Base-by-base conservation (phyloP, 2,888 invertebrate genomes). In the Muschampia plurimacula region DNA sequence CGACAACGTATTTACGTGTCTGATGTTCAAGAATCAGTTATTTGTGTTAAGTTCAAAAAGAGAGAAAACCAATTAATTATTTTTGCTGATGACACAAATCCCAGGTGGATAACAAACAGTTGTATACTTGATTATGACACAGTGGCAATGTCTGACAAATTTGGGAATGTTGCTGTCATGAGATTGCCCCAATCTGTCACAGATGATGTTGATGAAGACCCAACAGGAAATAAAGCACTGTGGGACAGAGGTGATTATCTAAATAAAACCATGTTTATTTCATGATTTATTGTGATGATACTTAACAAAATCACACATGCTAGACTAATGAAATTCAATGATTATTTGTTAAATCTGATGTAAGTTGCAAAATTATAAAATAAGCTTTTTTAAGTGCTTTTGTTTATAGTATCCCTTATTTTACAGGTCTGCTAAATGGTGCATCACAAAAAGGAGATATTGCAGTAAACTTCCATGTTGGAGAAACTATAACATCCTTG, bases 161-260 rank as follows among this genome's bases (percentile, higher is more conserved):
- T 99, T 94, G 99, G 99, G 46, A 99, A 99, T 86, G 95, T 99
- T 78, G 96, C 98, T 73, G 96, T 99, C 72, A 97, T 99, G 83
- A 95, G 99, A 62, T 88, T 99, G 71, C 98, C 99, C 0, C 96
- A 97, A 69, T 98, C 98, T 73, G 97, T 99, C 1, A 97, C 97
- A 39, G 99, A 99, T 90, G 99, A 99, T 86, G 99, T 99, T 0
- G 99, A 99, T 87, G 99, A 99, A 91, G 99, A 99, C 92, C 99
- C 99, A 0, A 99, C 99, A 0, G 99, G 99, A 62, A 99, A 99
- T 84, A 99, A 99, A 89, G 98, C 99, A 0, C 94, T 99, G 0
- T 99, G 99, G 99, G 98, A 98, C 86, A 95, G 97, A 86, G 97
- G 95, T 92, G 83, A 86, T 36, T 63, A 39, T 15, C 46, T 39